Evolutionary conservation across 2,797 vertebrate genomes (phyloP), one percentile per base, ranked within the genome.

Genomic region (Echiichthys vipera): DNA sequence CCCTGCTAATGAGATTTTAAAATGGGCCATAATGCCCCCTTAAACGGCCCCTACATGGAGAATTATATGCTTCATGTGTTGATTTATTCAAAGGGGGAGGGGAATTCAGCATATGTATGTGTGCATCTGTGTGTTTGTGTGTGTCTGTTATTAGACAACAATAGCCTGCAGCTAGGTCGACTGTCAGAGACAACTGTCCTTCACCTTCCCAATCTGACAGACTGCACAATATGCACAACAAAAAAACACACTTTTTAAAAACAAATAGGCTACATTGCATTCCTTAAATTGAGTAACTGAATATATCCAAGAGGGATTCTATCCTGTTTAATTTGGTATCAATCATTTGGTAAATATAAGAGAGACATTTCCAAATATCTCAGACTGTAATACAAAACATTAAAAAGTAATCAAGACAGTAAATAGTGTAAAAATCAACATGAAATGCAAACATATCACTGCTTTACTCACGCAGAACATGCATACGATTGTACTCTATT

Each of bases 1-100:
- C 86, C 92, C 91, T 87, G 65, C 83, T 94, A 94, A 94, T 94
- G 92, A 95, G 94, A 94, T 94, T 94, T 95, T 92, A 94, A 95
- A 93, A 92, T 88, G 88, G 91, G 85, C 88, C 90, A 93, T 93
- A 93, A 94, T 93, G 89, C 92, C 83, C 88, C 89, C 85, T 90
- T 89, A 94, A 94, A 93, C 20, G 84, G 82, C 84, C 86, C 89
- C 92, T 91, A 92, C 88, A 88, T 85, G 80, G 88, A 92, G 91
- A 94, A 94, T 95, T 90, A 93, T 92, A 93, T 93, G 93, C 84
- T 91, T 90, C 85, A 78, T 87, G 85, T 85, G 85, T 80, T 87
- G 83, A 93, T 93, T 92, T 89, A 92, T 90, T 92, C 91, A 83
- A 80, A 80, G 78, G 73, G 80, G 83, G 84, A 53, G 59, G 77